Conservation (phyloP, 1,140 invertebrate species). For the Armadillidium nasatum region DNA sequence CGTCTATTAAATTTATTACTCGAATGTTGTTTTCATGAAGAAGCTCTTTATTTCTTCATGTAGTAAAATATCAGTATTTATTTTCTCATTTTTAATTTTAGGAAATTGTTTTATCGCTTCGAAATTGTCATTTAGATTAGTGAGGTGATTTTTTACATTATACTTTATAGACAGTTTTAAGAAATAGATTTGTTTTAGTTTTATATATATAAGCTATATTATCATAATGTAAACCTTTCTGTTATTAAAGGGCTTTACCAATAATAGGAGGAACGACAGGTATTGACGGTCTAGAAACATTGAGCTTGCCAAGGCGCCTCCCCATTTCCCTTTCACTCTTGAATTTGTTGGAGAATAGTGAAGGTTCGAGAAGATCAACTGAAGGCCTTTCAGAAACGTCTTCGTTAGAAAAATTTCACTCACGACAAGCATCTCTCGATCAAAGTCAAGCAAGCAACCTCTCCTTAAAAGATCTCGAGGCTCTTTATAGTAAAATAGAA, state of each 20-base stretch:
- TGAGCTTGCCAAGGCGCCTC: constrained; percentile 30
- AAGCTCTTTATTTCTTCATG: no score
- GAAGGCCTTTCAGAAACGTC: constrained; percentile 34
- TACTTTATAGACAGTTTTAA: no score
- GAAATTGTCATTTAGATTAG: no score
- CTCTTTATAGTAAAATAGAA: constrained; percentile 32
- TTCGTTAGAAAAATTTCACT: constrained; percentile 35
- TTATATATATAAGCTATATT: no score
- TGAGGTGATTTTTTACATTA: no score
- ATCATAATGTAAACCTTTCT: neutral
- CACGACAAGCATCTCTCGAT: constrained; percentile 31
- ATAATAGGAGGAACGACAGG: constrained; percentile 28
- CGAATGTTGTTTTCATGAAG: no score
- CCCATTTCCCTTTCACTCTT: constrained; percentile 39
- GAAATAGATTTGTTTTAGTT: no score
- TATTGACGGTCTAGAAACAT: constrained; percentile 26
- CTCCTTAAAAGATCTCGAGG: constrained; percentile 25
- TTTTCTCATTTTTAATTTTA: no score
- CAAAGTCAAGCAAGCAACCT: constrained; percentile 21
- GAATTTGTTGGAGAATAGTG: constrained; percentile 41
- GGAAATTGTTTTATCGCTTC: no score
- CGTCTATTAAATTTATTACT: no score
- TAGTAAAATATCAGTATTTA: no score
- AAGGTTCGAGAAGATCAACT: constrained; percentile 39
- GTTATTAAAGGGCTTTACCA: constrained; percentile 30